A percentile compares a stretch with the other conserved stretches of the same genome.
phyloP scores from a whole-genome alignment of 2,113 vertebrate species.

The Sapayoa aenigma region DNA sequence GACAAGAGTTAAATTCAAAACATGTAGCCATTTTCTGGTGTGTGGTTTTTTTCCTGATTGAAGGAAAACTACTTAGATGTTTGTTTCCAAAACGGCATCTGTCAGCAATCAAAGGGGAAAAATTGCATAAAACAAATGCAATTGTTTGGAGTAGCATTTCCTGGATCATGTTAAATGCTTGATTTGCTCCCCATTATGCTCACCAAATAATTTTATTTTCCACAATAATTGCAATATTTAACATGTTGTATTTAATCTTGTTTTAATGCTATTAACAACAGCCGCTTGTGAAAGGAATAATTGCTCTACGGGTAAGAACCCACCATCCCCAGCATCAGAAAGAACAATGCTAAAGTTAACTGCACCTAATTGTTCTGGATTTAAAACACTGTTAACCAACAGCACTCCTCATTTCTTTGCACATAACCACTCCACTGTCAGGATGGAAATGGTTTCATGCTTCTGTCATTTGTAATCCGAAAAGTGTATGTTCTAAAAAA shows the following conservation, averaged over 20 bases:
- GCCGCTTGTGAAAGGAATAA: slow-evolving; percentile 73
- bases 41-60: slow-evolving; percentile 73
- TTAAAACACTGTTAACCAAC: slow-evolving; percentile 66
- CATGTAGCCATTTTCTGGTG: slow-evolving; percentile 75
- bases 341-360: slow-evolving; percentile 72
- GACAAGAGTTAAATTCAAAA: slow-evolving; percentile 81
- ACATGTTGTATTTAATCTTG: slow-evolving; percentile 82
- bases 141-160: slow-evolving; percentile 86
- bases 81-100: slow-evolving; percentile 90
- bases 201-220: slow-evolving; percentile 86
- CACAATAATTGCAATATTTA: slow-evolving; percentile 85
- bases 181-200: slow-evolving; percentile 83
- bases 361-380: slow-evolving; percentile 70
- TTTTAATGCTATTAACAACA: slow-evolving; percentile 81
- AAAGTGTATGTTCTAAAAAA: slow-evolving; percentile 24
- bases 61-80: slow-evolving; percentile 83
- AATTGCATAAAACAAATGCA: slow-evolving; percentile 86
- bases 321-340: slow-evolving; percentile 59
- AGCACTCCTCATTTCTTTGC: slow-evolving; percentile 58
- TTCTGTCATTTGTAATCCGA: slow-evolving; percentile 58
- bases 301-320: slow-evolving; percentile 60
- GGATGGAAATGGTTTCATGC: slow-evolving; percentile 56
- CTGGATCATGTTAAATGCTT: slow-evolving; percentile 87
- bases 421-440: slow-evolving; percentile 39
- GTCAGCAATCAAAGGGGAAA: slow-evolving; percentile 86